phyloP scores from a whole-genome alignment of 2,888 invertebrate genomes.

The Timema podura region DNA sequence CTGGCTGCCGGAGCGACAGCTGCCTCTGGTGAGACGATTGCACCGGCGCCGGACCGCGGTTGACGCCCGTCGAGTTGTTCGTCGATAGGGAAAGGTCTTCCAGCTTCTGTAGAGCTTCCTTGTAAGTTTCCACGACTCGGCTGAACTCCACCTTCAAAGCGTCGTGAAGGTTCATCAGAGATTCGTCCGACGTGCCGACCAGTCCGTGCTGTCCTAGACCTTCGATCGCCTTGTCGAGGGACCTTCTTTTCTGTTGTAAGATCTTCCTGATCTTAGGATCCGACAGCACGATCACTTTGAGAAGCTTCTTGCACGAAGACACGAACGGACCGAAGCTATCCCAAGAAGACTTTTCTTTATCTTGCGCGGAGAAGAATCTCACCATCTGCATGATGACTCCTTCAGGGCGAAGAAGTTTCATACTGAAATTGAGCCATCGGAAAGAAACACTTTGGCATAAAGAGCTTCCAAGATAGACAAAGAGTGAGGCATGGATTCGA shows the following conservation, averaged over 20 bases:
- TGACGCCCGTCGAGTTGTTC: slow-evolving; percentile 43
- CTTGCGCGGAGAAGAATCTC: slow-evolving; percentile 59
- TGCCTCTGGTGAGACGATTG: slow-evolving; percentile 86
- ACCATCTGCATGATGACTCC: slow-evolving; percentile 83
- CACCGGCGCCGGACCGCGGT: slow-evolving; percentile 67
- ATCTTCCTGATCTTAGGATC: slow-evolving; percentile 55
- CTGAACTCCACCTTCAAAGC: slow-evolving; percentile 63
- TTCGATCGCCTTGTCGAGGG: slow-evolving; percentile 80
- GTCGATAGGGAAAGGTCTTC: slow-evolving; percentile 64
- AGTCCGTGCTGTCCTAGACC: slow-evolving; percentile 86
- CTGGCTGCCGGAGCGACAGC: slow-evolving; percentile 74
- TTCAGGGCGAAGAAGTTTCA: slow-evolving; percentile 52
- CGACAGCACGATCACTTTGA: slow-evolving; percentile 48
- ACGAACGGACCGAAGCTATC: slow-evolving; percentile 40
- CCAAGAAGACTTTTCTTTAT: slow-evolving; percentile 34
- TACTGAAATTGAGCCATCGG: slow-evolving; percentile 44
- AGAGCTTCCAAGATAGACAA: slow-evolving; percentile 82
- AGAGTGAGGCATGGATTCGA: slow-evolving; percentile 87
- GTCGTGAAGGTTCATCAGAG: slow-evolving; percentile 65
- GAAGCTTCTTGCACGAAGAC: slow-evolving; percentile 45
- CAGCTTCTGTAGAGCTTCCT: slow-evolving; percentile 75
- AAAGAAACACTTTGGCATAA: slow-evolving; percentile 52
- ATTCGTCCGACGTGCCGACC: slow-evolving; percentile 55
- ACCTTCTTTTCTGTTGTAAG: slow-evolving; percentile 63
- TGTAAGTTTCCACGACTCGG: slow-evolving; percentile 31